Percentiles rank a stretch among this genome's conserved stretches.
phyloP scores from a whole-genome alignment of 2,888 invertebrate species.

The Hydrotaea cyrtoneurina region DNA sequence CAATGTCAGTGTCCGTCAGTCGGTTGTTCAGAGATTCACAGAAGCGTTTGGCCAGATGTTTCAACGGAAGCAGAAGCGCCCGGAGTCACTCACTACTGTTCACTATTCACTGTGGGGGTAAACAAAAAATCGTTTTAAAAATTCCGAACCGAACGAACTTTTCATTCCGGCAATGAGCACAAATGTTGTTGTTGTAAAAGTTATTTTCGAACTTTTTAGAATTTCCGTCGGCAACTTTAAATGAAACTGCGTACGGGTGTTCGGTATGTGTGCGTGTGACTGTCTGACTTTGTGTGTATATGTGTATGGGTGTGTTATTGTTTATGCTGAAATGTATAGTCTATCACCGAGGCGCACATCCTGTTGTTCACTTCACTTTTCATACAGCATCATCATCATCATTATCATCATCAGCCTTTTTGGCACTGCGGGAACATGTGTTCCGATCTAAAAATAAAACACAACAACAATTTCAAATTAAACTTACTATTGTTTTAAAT shows the following conservation, averaged over 20 bases:
- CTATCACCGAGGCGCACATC: conserved; percentile 45
- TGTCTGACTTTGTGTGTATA: not conserved
- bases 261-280: not conserved
- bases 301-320: not conserved
- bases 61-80: not conserved
- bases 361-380: conserved; percentile 1
- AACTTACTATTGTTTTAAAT: conserved; percentile 29
- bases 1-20: not conserved
- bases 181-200: conserved; percentile 3
- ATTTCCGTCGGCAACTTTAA: conserved; percentile 43
- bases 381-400: conserved; percentile 11
- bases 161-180: conserved; percentile 13
- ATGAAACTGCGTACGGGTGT: not conserved
- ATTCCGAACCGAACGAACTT: conserved; percentile 3
- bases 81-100: conserved; percentile 17
- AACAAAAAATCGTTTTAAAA: not conserved
- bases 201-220: conserved; percentile 38
- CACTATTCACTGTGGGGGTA: no score
- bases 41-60: not conserved
- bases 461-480: not conserved
- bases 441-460: conserved; percentile 18
- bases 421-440: not conserved
- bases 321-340: conserved; percentile 21
- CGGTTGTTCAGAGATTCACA: not conserved
- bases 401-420: not conserved